These are phyloP conservation scores for Triplophysa rosa DNA, from an alignment of 2,113 vertebrate genomes.

Conservation along the genomic window DNA sequence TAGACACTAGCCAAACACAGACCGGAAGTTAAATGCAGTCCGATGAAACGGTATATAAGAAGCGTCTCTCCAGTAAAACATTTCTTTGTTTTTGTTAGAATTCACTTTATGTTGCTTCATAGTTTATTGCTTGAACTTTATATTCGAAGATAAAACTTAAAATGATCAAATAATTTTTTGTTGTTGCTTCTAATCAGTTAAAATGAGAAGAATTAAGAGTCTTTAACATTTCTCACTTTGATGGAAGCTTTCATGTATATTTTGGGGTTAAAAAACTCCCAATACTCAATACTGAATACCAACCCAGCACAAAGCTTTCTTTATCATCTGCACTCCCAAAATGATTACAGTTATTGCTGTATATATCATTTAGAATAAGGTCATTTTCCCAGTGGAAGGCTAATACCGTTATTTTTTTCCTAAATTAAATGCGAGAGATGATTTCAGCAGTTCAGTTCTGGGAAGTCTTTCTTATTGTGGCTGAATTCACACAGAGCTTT, in stretches of 20 bases:
- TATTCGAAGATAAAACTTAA: neutral
- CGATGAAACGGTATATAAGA: conserved; percentile 21
- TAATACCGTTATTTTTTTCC: neutral
- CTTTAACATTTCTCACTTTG: too few species aligned
- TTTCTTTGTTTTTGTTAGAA: neutral
- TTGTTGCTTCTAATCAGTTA: too few species aligned
- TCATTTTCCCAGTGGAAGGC: neutral
- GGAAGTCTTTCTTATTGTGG: neutral
- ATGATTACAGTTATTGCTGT: too few species aligned
- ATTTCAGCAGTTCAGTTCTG: neutral
- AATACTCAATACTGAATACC: neutral
- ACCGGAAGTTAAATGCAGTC: too few species aligned
- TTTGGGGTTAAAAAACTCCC: too few species aligned
- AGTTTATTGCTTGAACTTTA: neutral
- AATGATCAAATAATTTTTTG: too few species aligned
- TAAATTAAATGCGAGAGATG: conserved; percentile 16
- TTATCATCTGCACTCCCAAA: neutral
- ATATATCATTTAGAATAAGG: neutral
- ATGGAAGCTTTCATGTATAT: too few species aligned
- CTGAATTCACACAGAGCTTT: neutral
- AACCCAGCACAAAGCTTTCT: neutral
- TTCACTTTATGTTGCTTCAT: conserved; percentile 2
- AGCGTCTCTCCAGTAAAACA: conserved; percentile 68
- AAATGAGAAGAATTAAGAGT: too few species aligned
- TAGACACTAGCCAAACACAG: too few species aligned